Evolutionary conservation across 2,797 vertebrate species (phyloP).

Genomic region (Alauda arvensis): DNA sequence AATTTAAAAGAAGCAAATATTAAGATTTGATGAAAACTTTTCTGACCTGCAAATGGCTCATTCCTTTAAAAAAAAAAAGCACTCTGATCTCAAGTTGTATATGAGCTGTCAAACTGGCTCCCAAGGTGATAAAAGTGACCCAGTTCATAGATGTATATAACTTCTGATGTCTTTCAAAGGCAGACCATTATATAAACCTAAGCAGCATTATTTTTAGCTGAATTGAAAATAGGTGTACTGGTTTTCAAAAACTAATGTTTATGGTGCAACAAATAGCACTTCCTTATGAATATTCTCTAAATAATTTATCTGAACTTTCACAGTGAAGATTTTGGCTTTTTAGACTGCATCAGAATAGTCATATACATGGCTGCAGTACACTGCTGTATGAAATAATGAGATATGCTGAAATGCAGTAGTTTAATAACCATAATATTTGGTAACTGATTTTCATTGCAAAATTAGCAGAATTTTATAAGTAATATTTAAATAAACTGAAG

Average conservation of each 20-base stretch:
- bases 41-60: not conserved
- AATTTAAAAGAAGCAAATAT: not conserved
- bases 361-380: not conserved
- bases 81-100: not conserved
- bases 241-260: not conserved
- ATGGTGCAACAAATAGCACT: not conserved
- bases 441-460: not conserved
- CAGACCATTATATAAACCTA: slow-evolving; percentile 17
- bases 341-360: not conserved
- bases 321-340: not conserved
- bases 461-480: not conserved
- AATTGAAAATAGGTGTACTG: not conserved
- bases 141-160: not conserved
- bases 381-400: not conserved
- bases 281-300: not conserved
- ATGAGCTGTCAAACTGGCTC: not conserved
- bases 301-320: slow-evolving; percentile 8
- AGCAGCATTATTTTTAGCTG: not conserved
- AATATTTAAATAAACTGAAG: not conserved
- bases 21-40: not conserved
- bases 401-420: not conserved
- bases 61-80: not conserved
- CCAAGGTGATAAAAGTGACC: not conserved
- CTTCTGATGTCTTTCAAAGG: not conserved
- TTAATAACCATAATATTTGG: not conserved